Evolutionary conservation across 2,797 vertebrate species (phyloP).

Genomic region (Poecilia wingei): DNA sequence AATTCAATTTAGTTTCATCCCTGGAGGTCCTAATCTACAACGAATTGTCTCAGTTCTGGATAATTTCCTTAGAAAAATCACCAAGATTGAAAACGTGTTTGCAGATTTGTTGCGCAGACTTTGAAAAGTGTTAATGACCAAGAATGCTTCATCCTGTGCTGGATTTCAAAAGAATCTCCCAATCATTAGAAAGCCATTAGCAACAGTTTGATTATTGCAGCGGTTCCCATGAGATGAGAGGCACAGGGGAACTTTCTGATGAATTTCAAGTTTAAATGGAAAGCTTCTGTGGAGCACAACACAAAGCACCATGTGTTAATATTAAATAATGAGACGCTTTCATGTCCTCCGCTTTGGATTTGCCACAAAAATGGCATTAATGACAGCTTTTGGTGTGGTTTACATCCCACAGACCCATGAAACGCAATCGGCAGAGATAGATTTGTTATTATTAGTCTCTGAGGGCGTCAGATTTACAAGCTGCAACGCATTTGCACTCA

Average conservation of each 20-base stretch:
- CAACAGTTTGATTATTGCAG: slow-evolving; percentile 59
- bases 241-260: slow-evolving; percentile 58
- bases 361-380: slow-evolving; percentile 66
- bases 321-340: slow-evolving; percentile 80
- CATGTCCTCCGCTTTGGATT: slow-evolving; percentile 74
- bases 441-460: slow-evolving; percentile 78
- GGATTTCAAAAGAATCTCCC: slow-evolving; percentile 60
- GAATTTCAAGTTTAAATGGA: slow-evolving; percentile 77
- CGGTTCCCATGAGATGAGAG: slow-evolving; percentile 72
- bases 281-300: slow-evolving; percentile 78
- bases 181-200: slow-evolving; percentile 51
- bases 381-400: slow-evolving; percentile 82
- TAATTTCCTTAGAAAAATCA: slow-evolving; percentile 43
- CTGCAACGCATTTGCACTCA: slow-evolving; percentile 70
- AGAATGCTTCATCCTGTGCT: slow-evolving; percentile 36
- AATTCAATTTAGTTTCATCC: slow-evolving; percentile 19
- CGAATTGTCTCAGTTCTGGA: slow-evolving; percentile 30
- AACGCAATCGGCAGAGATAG: slow-evolving; percentile 66
- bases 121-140: slow-evolving; percentile 55
- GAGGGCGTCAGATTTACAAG: slow-evolving; percentile 68
- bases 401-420: slow-evolving; percentile 71
- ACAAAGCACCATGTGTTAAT: slow-evolving; percentile 81
- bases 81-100: slow-evolving; percentile 43
- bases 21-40: slow-evolving; percentile 39
- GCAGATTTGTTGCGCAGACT: slow-evolving; percentile 39